Base-by-base conservation (phyloP, 2,797 vertebrate species). In the Knipowitschia caucasica region DNA sequence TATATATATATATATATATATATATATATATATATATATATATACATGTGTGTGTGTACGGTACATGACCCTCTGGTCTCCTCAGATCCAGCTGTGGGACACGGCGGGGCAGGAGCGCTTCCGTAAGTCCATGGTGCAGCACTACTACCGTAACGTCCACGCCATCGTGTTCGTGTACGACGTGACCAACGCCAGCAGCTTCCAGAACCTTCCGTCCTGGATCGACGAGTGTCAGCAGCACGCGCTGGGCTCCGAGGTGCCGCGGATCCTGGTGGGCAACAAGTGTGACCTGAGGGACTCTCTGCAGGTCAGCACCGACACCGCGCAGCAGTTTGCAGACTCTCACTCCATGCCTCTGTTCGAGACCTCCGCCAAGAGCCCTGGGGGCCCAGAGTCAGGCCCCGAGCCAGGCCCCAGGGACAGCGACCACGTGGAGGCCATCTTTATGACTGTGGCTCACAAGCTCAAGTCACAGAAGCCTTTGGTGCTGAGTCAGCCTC, bases 381-480 rank as follows among this genome's bases (percentile, higher is more conserved):
- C 95, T 0, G 71, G 46, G 35, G 56, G 52, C 49, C 71, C 67
- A 7, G 74, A 61, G 4, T 71, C 65, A 0, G 36, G 44, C 1
- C n/a, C n/a, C n/a, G n/a, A n/a, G n/a, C n/a, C n/a, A n/a, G 7
- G n/a, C 17, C 4, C 45, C 51, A 90, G 89, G 53, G 91, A 93
- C 88, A 96, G 90, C 42, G 96, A 98, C 89, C 97, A 99, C 0
- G 96, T 98, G 12, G 97, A 99, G 77, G 97, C 97, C 42, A 99
- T 99, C 70, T 98, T 99, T 53, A 94, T 99, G 96, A 99, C 96
- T 0, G 89, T 99, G 75, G 96, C 96, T 23, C 96, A 99, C 84
- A 99, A 98, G 88, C 91, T 99, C 5, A 98, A 98, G 84, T 98
- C 94, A 52, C 97, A 99, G 89, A 98, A 98, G 81, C 94, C 96